phyloP scores from a whole-genome alignment of 2,797 vertebrate genomes.

The Enteromius unitaeniatus region DNA sequence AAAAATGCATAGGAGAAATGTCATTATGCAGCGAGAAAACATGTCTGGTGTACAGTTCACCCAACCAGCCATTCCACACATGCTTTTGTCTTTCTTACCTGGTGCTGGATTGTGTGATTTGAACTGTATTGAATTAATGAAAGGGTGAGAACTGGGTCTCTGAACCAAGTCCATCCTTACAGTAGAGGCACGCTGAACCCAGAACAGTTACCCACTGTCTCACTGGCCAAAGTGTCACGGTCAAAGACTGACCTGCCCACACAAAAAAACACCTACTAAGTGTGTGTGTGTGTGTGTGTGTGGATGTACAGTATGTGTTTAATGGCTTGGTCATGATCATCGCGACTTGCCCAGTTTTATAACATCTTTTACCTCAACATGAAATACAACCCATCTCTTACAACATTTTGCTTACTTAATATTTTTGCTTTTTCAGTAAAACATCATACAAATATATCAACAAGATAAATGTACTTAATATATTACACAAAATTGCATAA shows the following conservation, averaged over 20 bases:
- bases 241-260: slow-evolving; percentile 67
- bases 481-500: not conserved
- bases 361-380: not conserved
- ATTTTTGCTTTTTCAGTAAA: not conserved
- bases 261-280: slow-evolving; percentile 32
- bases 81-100: slow-evolving; percentile 37
- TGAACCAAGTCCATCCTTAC: slow-evolving; percentile 91
- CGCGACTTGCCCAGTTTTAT: not conserved
- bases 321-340: not conserved
- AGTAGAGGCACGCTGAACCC: slow-evolving; percentile 89
- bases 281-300: slow-evolving; percentile 18
- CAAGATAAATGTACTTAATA: not conserved
- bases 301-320: slow-evolving; percentile 18
- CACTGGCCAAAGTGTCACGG: slow-evolving; percentile 82
- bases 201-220: slow-evolving; percentile 86
- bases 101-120: slow-evolving; percentile 10
- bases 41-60: not conserved
- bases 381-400: no score
- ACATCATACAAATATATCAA: not conserved
- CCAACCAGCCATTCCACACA: not conserved
- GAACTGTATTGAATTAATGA: slow-evolving; percentile 14
- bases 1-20: not conserved
- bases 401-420: not conserved
- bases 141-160: slow-evolving; percentile 71
- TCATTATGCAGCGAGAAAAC: not conserved